A percentile compares a stretch with the other conserved stretches of the same genome.
Evolutionary conservation across 2,888 invertebrate genomes (phyloP).

Genomic region (Celastrina argiolus): DNA sequence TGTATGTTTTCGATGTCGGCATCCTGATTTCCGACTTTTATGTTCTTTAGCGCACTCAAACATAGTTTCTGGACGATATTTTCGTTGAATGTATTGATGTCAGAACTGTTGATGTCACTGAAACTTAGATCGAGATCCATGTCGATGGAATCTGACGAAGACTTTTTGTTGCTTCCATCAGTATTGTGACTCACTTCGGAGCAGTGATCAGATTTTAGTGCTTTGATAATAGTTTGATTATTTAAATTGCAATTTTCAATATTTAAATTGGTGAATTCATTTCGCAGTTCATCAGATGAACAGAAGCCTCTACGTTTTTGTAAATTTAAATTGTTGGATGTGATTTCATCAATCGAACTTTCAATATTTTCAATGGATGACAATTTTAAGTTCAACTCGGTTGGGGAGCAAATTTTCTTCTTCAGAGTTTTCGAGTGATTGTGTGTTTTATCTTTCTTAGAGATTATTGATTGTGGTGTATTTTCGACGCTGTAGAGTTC

Average conservation of each 20-base stretch:
- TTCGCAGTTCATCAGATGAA: constrained; percentile 71
- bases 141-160: constrained; percentile 73
- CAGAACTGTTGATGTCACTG: constrained; percentile 75
- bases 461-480: constrained; percentile 53
- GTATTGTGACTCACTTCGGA: constrained; percentile 70
- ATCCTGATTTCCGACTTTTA: constrained; percentile 75
- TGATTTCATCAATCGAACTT: constrained; percentile 69
- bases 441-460: constrained; percentile 46
- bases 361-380: constrained; percentile 62
- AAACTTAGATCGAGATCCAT: constrained; percentile 76
- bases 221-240: constrained; percentile 57
- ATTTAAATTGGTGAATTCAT: constrained; percentile 58
- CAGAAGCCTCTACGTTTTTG: constrained; percentile 78
- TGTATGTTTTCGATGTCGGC: constrained; percentile 76
- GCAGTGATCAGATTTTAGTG: constrained; percentile 57
- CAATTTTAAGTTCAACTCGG: constrained; percentile 66
- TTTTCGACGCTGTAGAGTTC: constrained; percentile 72
- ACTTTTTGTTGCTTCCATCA: constrained; percentile 70
- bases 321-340: constrained; percentile 60
- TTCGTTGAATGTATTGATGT: constrained; percentile 75
- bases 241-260: constrained; percentile 54
- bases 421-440: constrained; percentile 48
- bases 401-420: constrained; percentile 68
- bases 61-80: constrained; percentile 75
- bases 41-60: constrained; percentile 72